phyloP scores from a whole-genome alignment of 2,797 vertebrate species.

The Tragelaphus eurycerus region DNA sequence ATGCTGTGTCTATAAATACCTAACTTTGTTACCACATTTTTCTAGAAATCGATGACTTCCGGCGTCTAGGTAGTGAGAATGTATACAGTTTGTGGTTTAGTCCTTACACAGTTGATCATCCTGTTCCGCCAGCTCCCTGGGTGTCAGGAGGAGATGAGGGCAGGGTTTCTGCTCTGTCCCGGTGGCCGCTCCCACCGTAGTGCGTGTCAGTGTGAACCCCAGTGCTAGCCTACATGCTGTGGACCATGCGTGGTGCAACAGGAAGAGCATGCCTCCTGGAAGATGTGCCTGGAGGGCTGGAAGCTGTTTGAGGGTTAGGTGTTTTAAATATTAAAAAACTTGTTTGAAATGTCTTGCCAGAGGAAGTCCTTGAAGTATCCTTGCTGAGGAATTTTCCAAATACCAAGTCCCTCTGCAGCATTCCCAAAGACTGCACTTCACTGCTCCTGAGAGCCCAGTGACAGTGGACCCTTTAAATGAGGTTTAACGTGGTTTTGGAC shows the following conservation, averaged over 20 bases:
- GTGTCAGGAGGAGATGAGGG: neutral
- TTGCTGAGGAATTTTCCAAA: neutral
- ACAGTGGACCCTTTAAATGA: neutral
- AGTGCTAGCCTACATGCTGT: fast-evolving
- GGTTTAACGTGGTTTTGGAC: neutral
- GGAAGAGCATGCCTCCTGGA: neutral
- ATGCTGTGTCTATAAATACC: neutral
- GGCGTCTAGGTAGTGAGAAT: neutral
- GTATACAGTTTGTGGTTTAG: neutral
- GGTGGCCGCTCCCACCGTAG: neutral
- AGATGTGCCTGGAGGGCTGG: neutral
- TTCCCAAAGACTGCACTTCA: neutral
- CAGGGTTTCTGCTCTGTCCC: neutral
- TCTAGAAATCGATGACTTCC: neutral
- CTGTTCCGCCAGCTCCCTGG: neutral
- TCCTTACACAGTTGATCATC: neutral
- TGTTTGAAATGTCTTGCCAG: neutral
- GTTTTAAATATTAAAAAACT: neutral
- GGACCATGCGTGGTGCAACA: neutral
- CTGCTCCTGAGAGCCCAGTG: neutral
- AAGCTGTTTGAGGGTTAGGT: neutral
- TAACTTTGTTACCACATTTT: neutral
- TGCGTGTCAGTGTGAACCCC: neutral
- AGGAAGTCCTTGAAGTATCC: neutral
- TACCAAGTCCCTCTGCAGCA: neutral